Conservation (phyloP, 2,797 vertebrate genomes). For the Choloepus didactylus region DNA sequence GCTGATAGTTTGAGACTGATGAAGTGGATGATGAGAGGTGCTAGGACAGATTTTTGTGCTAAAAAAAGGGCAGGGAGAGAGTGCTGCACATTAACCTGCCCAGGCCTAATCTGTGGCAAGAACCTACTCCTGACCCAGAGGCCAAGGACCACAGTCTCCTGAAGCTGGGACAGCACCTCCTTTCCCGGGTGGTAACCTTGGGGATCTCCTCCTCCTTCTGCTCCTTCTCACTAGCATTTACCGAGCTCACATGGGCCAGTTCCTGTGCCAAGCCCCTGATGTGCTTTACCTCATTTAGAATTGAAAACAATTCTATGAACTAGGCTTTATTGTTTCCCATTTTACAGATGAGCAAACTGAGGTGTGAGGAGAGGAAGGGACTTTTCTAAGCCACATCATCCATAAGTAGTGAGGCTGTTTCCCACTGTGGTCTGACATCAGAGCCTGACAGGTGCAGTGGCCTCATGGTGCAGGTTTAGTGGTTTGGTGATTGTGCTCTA, state of each 20-base stretch:
- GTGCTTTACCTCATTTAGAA: not conserved
- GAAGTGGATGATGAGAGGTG: slow-evolving; percentile 85
- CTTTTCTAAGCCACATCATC: not conserved
- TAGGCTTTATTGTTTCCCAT: not conserved
- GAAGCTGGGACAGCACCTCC: not conserved
- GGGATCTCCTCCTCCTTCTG: not conserved
- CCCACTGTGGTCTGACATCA: not conserved
- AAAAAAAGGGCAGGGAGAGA: slow-evolving; percentile 19
- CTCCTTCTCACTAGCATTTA: not conserved
- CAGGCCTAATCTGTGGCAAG: not conserved
- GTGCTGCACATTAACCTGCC: slow-evolving; percentile 64
- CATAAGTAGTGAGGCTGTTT: not conserved
- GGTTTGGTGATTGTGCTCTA: not conserved
- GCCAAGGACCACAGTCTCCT: not conserved
- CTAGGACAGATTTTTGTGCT: slow-evolving; percentile 72
- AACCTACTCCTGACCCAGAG: not conserved
- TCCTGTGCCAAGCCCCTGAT: not conserved
- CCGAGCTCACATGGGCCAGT: not conserved
- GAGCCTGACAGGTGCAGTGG: too few species aligned
- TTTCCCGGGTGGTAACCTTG: not conserved
- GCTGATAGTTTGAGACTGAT: slow-evolving; percentile 84
- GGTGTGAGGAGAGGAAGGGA: not conserved
- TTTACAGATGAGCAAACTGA: not conserved
- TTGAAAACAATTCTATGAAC: not conserved
- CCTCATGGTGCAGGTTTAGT: not conserved